Base-by-base conservation (phyloP, 1,140 invertebrate genomes). In the Papilio xuthus region DNA sequence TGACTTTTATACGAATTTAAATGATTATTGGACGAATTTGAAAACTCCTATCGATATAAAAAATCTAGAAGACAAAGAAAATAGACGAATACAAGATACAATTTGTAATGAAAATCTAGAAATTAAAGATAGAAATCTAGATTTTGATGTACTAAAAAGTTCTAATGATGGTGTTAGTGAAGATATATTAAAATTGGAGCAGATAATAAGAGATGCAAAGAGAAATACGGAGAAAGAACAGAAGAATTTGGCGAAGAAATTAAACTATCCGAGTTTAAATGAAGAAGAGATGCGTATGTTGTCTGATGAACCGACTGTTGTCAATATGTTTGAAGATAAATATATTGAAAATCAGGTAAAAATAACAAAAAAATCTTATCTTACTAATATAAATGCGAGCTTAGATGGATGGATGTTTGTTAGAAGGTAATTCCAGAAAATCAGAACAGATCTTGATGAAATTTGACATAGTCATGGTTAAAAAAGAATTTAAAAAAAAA, bases 251-350 rank as follows among this genome's bases (percentile, higher is more conserved):
- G 72, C 76, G 18, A 82, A 82, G 56, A 84, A 82, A n/a, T 32
- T 78, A 10, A 78, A 50, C 10, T 89, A 84, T 60, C 80, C 85
- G 0, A 79, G 26, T 23, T 32, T 91, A 26, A 88, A 74, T 77
- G 86, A 85, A 1, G 88, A 91, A 2, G 90, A 92, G 60, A 79
- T 91, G 85, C 86, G 91, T 50, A 91, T 93, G 90, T 41, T 93
- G 47, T 82, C 86, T 0, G 89, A 91, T 72, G 89, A 89, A 2
- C 85, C 89, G 0, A 56, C 37, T 26, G 9, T 87, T 0, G 86
- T 90, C 0, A 78, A 88, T 20, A 78, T 78, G n/a, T 73, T 73
- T 42, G 77, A 80, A 1, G 89, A 90, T 50, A 78, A 73, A 32
- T 84, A 82, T 60, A 76, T 90, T 37, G 83, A 86, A 28, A 89